Conservation (phyloP, 2,113 vertebrate species). For the Ailuropoda melanoleuca region DNA sequence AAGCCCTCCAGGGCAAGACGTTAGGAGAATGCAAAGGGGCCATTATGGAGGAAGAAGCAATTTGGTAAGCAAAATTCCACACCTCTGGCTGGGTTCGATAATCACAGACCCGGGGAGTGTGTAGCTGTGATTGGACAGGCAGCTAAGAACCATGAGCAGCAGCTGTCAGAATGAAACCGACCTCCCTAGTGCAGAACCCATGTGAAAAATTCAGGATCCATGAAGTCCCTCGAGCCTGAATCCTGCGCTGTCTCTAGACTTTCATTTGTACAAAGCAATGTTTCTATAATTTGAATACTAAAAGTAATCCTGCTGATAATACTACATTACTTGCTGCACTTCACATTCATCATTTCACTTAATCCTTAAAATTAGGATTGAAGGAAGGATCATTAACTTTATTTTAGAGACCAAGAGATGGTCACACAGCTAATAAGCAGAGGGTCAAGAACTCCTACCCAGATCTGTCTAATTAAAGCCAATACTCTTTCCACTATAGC, state of each 20-base stretch:
- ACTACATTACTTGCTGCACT: neutral
- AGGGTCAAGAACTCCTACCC: neutral
- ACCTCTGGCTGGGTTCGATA: neutral
- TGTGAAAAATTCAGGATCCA: neutral
- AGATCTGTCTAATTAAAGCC: neutral
- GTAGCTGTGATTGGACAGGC: neutral
- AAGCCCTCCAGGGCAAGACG: neutral
- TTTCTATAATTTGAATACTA: neutral
- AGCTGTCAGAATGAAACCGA: neutral
- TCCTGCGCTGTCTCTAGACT: no score
- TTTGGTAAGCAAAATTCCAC: neutral
- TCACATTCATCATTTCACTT: neutral
- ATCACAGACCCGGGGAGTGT: neutral
- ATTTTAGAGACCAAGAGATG: neutral
- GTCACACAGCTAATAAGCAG: neutral
- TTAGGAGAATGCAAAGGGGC: neutral
- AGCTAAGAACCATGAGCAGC: neutral
- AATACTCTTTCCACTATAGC: accelerated
- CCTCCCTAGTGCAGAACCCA: neutral
- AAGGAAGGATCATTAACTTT: neutral
- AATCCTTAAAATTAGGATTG: neutral
- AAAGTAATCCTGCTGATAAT: neutral
- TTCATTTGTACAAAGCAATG: no score
- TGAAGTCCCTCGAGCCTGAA: no score
- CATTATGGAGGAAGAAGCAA: neutral